Evolutionary conservation across 53 echinoderm and acorn worm species (phyloP), one percentile per base, ranked within the genome.

Genomic region (Antedon mediterranea): DNA sequence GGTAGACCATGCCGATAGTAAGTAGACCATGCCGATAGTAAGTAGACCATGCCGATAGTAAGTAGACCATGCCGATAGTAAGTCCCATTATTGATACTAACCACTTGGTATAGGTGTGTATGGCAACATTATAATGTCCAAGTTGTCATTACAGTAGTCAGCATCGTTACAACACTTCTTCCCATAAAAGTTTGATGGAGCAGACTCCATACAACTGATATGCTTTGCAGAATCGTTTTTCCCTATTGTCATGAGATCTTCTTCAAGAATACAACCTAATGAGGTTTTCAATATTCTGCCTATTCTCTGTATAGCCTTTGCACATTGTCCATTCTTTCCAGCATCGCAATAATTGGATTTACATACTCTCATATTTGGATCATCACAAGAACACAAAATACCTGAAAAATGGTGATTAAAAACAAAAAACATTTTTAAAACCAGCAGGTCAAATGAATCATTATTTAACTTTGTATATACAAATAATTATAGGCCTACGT

Each of bases 131-230:
- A 77, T 73, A 34, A 73, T 72, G 7, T 73, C 71, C 74, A 88
- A 43, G n/a, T 88, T 73, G 2, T 37, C 34, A 80, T 88, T 88
- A 33, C 88, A 88, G 43, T 80, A 88, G 74, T 88, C 88, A 9
- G 0, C 31, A 11, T 81, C 77, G 28, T 31, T 31, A 31, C 85
- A 85, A 43, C 88, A 88, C 73, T 77, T 81, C 33, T 84, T 57
- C 57, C 57, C 57, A 57, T 15, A 57, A 7, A 57, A 15, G 23
- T 15, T 23, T 18, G 57, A 15, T 7, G 57, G 57, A 57, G 57
- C 23, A 23, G 20, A 18, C 1, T 57, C 57, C 23, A 57, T 2
- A 57, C 57, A 57, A 57, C 23, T 57, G 7, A 57, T 15, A 57
- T 57, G 57, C 57, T 57, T 57, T 23, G 11, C 20, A 2, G 57